A percentile compares a stretch with the other conserved stretches of the same genome.
Conservation (phyloP, 2,888 invertebrate genomes). For the Chrysomela aeneicollis region DNA sequence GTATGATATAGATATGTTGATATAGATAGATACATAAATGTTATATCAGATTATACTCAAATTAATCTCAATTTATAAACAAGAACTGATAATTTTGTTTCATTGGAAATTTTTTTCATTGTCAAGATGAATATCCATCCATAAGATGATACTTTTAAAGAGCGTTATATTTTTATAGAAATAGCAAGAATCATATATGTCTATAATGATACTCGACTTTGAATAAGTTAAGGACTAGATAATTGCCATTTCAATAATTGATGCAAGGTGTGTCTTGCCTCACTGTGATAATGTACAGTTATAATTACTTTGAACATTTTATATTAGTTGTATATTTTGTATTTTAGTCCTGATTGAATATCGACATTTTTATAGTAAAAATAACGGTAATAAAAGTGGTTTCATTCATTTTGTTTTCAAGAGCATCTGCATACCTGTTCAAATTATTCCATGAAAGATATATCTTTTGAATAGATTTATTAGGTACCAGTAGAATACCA, state of each 20-base stretch:
- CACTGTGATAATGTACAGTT: conserved; percentile 54
- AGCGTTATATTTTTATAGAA: conserved; percentile 3
- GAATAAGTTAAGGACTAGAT: conserved; percentile 2
- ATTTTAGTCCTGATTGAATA: conserved; percentile 37
- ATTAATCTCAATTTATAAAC: no score
- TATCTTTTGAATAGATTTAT: no score
- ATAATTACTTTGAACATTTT: conserved; percentile 32
- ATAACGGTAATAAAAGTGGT: conserved; percentile 18
- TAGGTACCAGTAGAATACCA: no score
- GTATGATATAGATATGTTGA: no score
- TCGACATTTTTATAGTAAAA: conserved; percentile 55
- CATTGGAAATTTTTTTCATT: no score
- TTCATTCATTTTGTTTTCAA: conserved; percentile 5
- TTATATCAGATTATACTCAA: no score
- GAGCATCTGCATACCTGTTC: no score
- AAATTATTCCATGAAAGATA: no score
- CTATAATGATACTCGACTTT: background rate
- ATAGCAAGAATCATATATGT: background rate
- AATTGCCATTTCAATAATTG: conserved; percentile 26
- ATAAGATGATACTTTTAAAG: background rate
- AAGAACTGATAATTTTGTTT: no score
- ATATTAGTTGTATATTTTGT: conserved; percentile 49
- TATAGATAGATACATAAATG: no score
- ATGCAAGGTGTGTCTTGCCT: conserved; percentile 43
- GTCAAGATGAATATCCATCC: background rate